These are phyloP conservation scores for Carabus problematicus DNA, from an alignment of 2,888 invertebrate species.

Conservation along the genomic window DNA sequence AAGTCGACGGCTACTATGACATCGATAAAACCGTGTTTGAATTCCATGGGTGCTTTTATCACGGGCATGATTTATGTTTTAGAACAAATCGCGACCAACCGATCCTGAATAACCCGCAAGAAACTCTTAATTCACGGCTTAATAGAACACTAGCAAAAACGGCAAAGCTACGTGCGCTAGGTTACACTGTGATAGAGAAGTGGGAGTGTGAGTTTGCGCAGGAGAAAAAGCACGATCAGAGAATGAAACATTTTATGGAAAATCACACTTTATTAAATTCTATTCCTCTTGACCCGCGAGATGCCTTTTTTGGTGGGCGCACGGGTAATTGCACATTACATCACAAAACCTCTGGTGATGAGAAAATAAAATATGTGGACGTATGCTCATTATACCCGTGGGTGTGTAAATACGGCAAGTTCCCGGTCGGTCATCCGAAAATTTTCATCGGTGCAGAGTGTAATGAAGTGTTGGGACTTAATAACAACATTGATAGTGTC, in stretches of 20 bases:
- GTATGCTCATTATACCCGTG: slow-evolving; percentile 51
- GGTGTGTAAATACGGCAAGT: slow-evolving; percentile 49
- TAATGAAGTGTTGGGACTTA: no score
- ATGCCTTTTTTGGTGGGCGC: slow-evolving; percentile 49
- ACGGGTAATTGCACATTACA: slow-evolving; percentile 46
- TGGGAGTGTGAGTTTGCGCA: not conserved
- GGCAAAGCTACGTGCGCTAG: not conserved
- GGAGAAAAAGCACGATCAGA: not conserved
- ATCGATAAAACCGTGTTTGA: not conserved
- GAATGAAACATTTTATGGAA: not conserved
- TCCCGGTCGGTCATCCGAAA: slow-evolving; percentile 50
- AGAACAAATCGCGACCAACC: not conserved
- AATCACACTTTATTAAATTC: not conserved
- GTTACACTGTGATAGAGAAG: not conserved
- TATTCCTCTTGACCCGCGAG: slow-evolving; percentile 45
- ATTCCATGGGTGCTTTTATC: not conserved
- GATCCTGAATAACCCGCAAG: not conserved
- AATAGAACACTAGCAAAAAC: not conserved
- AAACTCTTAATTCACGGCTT: not conserved
- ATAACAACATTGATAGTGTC: not conserved
- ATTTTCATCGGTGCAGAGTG: slow-evolving; percentile 46
- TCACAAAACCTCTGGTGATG: slow-evolving; percentile 45
- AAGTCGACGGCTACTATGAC: not conserved
- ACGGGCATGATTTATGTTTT: not conserved
- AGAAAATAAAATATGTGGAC: slow-evolving; percentile 48